A percentile compares a stretch with the other conserved stretches of the same genome.
These are phyloP conservation scores for Drosophila ficusphila DNA, from an alignment of 1,140 invertebrate genomes.

Conservation along the genomic window DNA sequence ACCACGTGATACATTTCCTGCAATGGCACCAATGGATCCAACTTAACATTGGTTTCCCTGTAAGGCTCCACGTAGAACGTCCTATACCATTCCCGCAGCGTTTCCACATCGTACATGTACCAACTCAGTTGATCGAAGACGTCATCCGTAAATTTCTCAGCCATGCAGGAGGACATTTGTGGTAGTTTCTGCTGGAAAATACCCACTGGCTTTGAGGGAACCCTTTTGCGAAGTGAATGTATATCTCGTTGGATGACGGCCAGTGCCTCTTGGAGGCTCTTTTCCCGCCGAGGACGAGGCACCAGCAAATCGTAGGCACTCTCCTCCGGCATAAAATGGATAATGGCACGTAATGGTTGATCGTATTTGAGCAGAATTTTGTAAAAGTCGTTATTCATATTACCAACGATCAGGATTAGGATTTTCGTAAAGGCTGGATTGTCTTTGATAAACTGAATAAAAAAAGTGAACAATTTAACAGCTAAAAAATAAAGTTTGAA, in stretches of 20 bases:
- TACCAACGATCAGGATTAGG: conserved; percentile 55
- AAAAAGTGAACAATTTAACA: too few species aligned
- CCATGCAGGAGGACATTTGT: conserved; percentile 68
- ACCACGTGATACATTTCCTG: conserved; percentile 16
- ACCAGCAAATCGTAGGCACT: conserved; percentile 63
- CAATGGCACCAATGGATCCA: conserved; percentile 33
- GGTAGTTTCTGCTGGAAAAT: conserved; percentile 69
- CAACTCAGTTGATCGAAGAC: conserved; percentile 70
- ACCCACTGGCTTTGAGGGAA: conserved; percentile 47
- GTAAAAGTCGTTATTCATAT: conserved; percentile 48
- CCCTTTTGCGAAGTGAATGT: conserved; percentile 44
- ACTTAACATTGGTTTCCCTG: conserved; percentile 48
- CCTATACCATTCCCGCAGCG: conserved; percentile 56
- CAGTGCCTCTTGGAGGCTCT: conserved; percentile 39
- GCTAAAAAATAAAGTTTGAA: too few species aligned
- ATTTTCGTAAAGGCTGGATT: conserved; percentile 30
- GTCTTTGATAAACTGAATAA: conserved; percentile 58
- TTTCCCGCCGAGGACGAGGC: conserved; percentile 58
- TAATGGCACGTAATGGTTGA: conserved; percentile 53
- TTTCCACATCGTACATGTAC: conserved; percentile 70
- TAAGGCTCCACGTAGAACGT: conserved; percentile 60
- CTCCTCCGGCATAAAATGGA: conserved; percentile 69
- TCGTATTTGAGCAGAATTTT: conserved; percentile 26
- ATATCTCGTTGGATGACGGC: conserved; percentile 50
- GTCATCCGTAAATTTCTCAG: conserved; percentile 34